A percentile compares a stretch with the other conserved stretches of the same genome.
These are phyloP conservation scores for Mythimna ferrago DNA, from an alignment of 2,888 invertebrate species.

Conservation along the genomic window DNA sequence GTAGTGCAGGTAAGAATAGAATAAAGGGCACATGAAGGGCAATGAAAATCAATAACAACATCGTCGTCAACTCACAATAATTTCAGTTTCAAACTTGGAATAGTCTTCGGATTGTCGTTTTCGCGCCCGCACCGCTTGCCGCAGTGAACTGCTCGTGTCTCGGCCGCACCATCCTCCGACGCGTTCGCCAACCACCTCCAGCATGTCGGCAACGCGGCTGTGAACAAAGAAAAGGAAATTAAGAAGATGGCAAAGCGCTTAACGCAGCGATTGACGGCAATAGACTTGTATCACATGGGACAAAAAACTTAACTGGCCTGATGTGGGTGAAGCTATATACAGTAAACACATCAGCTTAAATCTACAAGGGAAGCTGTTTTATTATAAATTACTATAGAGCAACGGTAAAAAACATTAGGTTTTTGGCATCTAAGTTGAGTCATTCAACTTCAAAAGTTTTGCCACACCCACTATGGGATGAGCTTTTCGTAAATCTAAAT, in stretches of 20 bases:
- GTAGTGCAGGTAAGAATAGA: too few species aligned
- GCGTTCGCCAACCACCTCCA: conserved; percentile 89
- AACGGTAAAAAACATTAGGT: conserved; percentile 6
- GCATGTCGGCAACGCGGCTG: conserved; percentile 90
- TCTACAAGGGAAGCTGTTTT: neutral
- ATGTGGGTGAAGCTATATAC: neutral
- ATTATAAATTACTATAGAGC: neutral
- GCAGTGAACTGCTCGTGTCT: conserved; percentile 79
- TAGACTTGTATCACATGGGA: neutral
- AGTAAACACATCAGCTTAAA: neutral
- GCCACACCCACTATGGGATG: neutral
- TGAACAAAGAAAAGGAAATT: conserved; percentile 50
- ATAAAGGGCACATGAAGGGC: neutral
- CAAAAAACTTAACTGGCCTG: neutral
- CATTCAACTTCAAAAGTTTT: neutral
- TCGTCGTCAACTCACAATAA: conserved; percentile 72
- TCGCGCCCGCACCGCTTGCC: conserved; percentile 82
- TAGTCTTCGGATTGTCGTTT: conserved; percentile 77
- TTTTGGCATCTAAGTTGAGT: conserved; percentile 6
- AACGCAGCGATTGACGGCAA: neutral
- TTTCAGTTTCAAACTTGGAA: conserved; percentile 79
- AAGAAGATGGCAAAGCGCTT: neutral
- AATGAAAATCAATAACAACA: neutral
- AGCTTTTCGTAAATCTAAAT: conserved; percentile 2
- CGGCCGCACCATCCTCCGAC: conserved; percentile 89